Evolutionary conservation across 2,888 invertebrate genomes (phyloP).

Genomic region (Hipparchia sbordonii): DNA sequence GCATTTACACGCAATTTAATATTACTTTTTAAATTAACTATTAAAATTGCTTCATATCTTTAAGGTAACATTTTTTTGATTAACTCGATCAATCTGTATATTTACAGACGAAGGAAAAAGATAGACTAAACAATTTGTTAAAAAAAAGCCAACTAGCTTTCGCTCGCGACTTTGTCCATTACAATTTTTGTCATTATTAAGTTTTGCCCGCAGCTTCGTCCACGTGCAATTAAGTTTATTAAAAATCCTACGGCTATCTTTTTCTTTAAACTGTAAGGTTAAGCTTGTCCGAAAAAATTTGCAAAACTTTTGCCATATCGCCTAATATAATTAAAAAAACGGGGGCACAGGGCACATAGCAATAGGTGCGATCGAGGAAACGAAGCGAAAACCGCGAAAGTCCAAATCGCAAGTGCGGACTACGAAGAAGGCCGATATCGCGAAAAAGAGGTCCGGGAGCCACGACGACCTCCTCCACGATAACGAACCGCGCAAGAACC

Average conservation of each 20-base stretch:
- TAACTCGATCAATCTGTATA: no score
- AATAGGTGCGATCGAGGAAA: constrained; percentile 43
- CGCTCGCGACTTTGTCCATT: no score
- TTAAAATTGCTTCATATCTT: no score
- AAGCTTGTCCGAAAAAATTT: not conserved
- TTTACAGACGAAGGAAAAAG: no score
- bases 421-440: constrained; percentile 45
- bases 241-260: not conserved
- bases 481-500: constrained; percentile 52
- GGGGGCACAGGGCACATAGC: constrained; percentile 38
- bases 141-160: no score
- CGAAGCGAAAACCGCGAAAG: constrained; percentile 49
- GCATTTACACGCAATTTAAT: no score
- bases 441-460: constrained; percentile 65
- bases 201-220: no score
- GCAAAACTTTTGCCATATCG: not conserved
- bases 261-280: not conserved
- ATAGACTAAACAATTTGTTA: no score
- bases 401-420: constrained; percentile 52
- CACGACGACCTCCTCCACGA: constrained; percentile 69
- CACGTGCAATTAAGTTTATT: not conserved
- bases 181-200: no score
- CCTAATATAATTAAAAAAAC: constrained; percentile 36
- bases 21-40: no score
- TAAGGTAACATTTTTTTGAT: no score